Conservation (phyloP, 2,113 vertebrate genomes). For the Daphoenositta chrysoptera region DNA sequence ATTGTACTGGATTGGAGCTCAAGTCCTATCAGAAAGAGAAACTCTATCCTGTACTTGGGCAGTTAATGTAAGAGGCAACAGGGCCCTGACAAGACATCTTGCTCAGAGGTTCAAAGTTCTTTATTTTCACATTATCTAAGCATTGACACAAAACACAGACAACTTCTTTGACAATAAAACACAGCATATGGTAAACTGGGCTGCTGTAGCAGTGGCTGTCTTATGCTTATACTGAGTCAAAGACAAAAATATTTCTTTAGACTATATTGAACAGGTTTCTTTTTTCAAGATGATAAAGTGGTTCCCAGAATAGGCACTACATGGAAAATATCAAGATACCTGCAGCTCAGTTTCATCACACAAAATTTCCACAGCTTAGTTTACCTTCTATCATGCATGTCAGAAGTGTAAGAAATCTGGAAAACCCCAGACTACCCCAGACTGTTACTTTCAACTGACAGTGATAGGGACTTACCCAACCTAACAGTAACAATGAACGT, state of each 20-base stretch:
- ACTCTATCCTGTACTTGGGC: not conserved
- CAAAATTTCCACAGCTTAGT: constrained; percentile 11
- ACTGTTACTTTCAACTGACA: not conserved
- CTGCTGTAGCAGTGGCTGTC: not conserved
- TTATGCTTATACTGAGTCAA: not conserved
- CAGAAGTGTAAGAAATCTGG: not conserved
- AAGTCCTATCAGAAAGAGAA: not conserved
- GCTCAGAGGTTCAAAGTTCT: not conserved
- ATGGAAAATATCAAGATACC: not conserved
- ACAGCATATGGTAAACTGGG: not conserved
- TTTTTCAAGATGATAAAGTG: not conserved
- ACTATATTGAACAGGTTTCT: not conserved
- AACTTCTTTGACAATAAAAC: not conserved
- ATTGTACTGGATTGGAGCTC: not conserved
- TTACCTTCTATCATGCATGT: not conserved
- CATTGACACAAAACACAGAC: not conserved
- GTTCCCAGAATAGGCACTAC: not conserved
- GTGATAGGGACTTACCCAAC: not conserved
- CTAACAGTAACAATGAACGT: not conserved
- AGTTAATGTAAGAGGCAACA: not conserved
- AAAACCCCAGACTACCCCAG: not conserved
- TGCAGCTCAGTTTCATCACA: not conserved
- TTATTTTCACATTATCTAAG: not conserved
- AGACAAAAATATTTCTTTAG: not conserved
- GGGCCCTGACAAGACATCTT: not conserved